Percentiles rank a stretch among this genome's conserved stretches.
Evolutionary conservation across 2,797 vertebrate species (phyloP).

Genomic region (Morus bassanus): DNA sequence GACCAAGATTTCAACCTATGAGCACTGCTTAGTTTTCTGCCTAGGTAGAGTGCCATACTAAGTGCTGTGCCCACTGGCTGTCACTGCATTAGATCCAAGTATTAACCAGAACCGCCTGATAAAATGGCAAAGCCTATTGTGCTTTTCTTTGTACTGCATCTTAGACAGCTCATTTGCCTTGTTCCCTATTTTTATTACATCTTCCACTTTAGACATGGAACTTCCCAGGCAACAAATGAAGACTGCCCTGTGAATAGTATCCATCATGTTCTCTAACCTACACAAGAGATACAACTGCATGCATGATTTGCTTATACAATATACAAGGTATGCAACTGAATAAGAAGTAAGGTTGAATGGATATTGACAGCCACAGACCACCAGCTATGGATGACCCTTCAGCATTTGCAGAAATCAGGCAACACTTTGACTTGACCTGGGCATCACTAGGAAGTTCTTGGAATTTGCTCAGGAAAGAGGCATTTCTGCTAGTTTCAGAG

Average conservation of each 20-base stretch:
- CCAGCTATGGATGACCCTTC: background rate
- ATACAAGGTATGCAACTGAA: background rate
- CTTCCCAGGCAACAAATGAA: background rate
- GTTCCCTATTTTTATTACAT: fast-evolving
- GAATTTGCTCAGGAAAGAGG: background rate
- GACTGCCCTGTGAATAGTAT: background rate
- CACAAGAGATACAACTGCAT: no score
- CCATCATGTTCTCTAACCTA: background rate
- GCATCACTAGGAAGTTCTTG: background rate
- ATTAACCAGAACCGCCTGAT: background rate
- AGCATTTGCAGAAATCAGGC: background rate
- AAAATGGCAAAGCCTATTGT: background rate
- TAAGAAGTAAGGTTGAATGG: background rate
- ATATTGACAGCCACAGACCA: background rate
- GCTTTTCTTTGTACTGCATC: background rate
- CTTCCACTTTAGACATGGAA: background rate
- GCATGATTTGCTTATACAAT: background rate
- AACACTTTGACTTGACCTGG: background rate
- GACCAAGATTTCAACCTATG: background rate
- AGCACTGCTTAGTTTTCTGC: background rate
- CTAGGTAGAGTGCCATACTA: no score
- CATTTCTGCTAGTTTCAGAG: background rate
- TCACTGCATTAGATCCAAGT: background rate
- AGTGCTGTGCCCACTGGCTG: fast-evolving
- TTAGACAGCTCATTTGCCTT: background rate